A percentile compares a stretch with the other conserved stretches of the same genome.
Conservation (phyloP, 2,888 invertebrate genomes). For the Drosophila nr. fundita region DNA sequence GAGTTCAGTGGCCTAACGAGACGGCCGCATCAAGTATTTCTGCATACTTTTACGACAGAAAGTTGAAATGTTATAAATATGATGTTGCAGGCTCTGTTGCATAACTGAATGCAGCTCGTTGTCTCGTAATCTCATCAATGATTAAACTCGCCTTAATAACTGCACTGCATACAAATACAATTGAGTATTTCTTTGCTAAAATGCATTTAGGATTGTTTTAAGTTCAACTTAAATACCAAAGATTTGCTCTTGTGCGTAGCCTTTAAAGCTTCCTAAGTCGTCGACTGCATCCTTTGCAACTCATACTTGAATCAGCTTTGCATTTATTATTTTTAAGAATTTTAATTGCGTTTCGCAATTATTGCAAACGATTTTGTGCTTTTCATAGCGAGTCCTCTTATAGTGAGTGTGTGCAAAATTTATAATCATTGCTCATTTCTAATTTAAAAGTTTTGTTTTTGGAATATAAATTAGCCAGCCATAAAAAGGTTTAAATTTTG, state of each 20-base stretch:
- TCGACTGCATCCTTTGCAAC: neutral
- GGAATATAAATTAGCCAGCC: neutral
- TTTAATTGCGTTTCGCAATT: neutral
- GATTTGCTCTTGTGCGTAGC: neutral
- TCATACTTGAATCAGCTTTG: neutral
- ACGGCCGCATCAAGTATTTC: neutral
- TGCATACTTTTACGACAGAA: neutral
- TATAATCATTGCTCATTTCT: too few relatives aligned
- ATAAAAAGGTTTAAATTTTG: neutral
- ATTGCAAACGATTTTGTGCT: neutral
- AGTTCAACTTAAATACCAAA: neutral
- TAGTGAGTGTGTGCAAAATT: neutral
- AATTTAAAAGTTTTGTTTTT: too few relatives aligned
- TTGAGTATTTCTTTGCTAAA: neutral
- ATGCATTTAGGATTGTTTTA: neutral
- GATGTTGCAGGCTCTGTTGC: conserved; percentile 1
- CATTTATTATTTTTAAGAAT: neutral
- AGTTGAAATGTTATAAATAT: neutral
- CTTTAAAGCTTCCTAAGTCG: neutral
- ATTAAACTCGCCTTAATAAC: neutral
- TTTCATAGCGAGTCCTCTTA: neutral
- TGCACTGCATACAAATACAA: neutral
- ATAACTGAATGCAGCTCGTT: neutral
- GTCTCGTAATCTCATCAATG: neutral
- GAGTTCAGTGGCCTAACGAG: conserved; percentile 52